Percentiles rank a stretch among this genome's conserved stretches.
These are phyloP conservation scores for Bolinopsis microptera DNA, from an alignment of 37 sponge, comb jelly and placozoan genomes.

Conservation along the genomic window DNA sequence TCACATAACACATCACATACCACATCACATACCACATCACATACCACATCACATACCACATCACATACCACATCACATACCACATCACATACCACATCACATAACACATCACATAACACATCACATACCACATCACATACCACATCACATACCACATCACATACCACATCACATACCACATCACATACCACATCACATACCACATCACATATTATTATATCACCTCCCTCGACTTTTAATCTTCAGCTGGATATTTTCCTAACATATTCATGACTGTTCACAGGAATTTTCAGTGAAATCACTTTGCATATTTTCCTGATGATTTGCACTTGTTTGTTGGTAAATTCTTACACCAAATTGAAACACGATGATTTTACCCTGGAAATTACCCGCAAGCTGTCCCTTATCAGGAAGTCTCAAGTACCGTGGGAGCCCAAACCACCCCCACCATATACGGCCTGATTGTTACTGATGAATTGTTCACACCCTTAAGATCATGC, in stretches of 20 bases:
- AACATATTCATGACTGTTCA: neutral
- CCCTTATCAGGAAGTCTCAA: neutral
- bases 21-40: too few relatives aligned
- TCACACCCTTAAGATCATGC: neutral
- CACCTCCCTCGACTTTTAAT: neutral
- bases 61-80: too few relatives aligned
- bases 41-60: too few relatives aligned
- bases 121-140: too few relatives aligned
- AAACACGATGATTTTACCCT: neutral
- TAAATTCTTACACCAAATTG: too few relatives aligned
- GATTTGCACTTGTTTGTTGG: neutral
- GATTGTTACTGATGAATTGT: neutral
- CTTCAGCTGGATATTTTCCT: neutral
- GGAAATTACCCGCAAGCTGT: neutral
- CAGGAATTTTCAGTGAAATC: neutral
- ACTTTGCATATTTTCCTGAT: neutral
- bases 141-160: too few relatives aligned
- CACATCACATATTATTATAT: too few relatives aligned
- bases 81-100: too few relatives aligned
- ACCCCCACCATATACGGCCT: neutral
- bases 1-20: too few relatives aligned
- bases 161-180: too few relatives aligned
- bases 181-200: too few relatives aligned
- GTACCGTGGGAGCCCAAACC: neutral
- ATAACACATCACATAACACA: too few relatives aligned